phyloP scores from a whole-genome alignment of 2,888 invertebrate species.

The Venustoraphidia nigricollis region DNA sequence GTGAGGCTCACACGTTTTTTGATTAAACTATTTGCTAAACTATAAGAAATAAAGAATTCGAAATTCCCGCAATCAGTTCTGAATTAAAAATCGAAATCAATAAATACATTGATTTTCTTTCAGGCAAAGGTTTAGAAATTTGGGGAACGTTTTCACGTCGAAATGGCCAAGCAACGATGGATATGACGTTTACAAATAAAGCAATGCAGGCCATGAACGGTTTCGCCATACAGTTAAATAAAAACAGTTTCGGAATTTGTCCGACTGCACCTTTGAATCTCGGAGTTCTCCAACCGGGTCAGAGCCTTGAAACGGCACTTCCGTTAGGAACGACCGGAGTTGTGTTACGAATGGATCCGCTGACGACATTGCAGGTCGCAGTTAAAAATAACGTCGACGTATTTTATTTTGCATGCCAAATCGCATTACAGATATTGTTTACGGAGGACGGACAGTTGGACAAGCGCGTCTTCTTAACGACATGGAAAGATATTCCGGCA shows the following conservation, averaged over 20 bases:
- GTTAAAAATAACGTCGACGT: constrained; percentile 98
- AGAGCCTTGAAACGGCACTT: constrained; percentile 61
- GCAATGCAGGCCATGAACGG: constrained; percentile 89
- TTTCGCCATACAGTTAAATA: constrained; percentile 97
- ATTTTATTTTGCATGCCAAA: constrained; percentile 89
- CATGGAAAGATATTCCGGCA: constrained; percentile 99
- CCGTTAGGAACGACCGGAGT: constrained; percentile 72
- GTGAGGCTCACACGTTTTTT: no score
- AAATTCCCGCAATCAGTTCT: no score
- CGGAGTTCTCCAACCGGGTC: constrained; percentile 63
- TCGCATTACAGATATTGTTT: constrained; percentile 87
- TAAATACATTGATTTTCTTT: no score
- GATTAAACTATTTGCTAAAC: no score
- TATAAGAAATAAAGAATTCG: no score
- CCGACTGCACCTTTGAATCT: constrained; percentile 75
- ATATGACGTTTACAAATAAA: constrained; percentile 91
- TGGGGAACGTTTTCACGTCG: constrained; percentile 83
- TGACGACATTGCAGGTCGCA: constrained; percentile 93
- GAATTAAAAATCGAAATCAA: no score
- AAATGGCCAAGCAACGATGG: constrained; percentile 80
- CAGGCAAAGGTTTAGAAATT: constrained; percentile 73
- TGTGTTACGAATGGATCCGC: constrained; percentile 93
- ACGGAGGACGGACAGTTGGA: constrained; percentile 95
- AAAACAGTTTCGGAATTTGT: constrained; percentile 92
- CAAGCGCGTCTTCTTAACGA: constrained; percentile 89